Base-by-base conservation (phyloP, 1,140 invertebrate genomes). In the Galleria mellonella region DNA sequence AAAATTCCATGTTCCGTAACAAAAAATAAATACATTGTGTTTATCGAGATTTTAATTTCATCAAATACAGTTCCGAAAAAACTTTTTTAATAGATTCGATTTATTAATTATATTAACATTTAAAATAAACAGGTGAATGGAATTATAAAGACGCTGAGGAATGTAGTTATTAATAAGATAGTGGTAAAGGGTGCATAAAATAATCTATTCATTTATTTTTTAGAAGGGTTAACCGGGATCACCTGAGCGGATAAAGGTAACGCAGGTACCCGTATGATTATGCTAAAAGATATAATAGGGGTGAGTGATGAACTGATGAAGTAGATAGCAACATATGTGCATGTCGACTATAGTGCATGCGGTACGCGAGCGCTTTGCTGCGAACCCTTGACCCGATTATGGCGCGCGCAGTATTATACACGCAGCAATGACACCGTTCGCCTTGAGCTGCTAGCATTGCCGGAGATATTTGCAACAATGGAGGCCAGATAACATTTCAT, bases 401-500 rank as follows among this genome's bases (percentile, higher is more conserved):
- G 49, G 56, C 57, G 71, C 56, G 71, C 56, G 46, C 62, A 54
- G 62, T 73, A 79, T 77, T 77, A 72, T 76, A 78, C 17, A 23
- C 79, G 73, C 78, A 82, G 81, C 76, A 81, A 77, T 84, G 81
- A 83, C 81, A 84, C 78, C 71, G 77, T 54, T 84, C 74, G 76
- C 81, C 81, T 84, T 83, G 81, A 83, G 74, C 70, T 69, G 75
- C 67, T 81, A 82, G 69, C 77, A 83, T 75, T 83, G 78, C 74
- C 78, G 76, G 78, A 84, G 81, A 84, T 84, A 84, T 84, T 83
- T 69, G 81, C 81, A 84, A 84, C 81, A 85, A 85, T 85, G 76
- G 81, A 83, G 78, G 78, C 78, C 78, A 84, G 81, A 84, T 84
- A 83, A 83, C 74, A 61, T 84, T 84, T 74, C 78, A 81, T 76